Base-by-base conservation (phyloP, 2,113 vertebrate genomes). In the Heterochromis multidens region DNA sequence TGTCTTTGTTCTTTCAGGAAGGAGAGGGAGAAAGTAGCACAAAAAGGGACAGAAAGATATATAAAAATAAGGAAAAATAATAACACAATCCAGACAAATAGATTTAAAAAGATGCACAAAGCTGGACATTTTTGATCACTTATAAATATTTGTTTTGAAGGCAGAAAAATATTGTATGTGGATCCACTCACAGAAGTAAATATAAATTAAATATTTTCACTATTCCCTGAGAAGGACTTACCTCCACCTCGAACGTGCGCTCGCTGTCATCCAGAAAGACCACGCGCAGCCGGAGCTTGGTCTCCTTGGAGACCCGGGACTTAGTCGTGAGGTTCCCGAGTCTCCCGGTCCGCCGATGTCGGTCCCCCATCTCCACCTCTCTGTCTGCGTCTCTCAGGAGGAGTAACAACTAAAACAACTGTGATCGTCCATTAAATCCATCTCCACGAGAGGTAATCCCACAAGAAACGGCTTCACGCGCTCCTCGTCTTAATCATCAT, bases 241-340 rank as follows among this genome's bases (percentile, higher is more conserved):
- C 96, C 94, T 96, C 95, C 82, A 96, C 96, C 74, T 96, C 95
- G 78, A 96, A 96, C 33, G 94, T 93, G 76, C 95, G 93, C 91
- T 96, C 96, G 82, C 95, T 96, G 83, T 96, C 94, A 27, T 96
- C 96, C 87, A 96, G 86, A 72, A 96, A 96, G 56, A 96, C 56
- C 33, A 96, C 96, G 21, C 95, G 93, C 83, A 96, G 90, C 77
- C 93, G 92, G 86, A 96, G 93, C 63, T 93, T 94, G 6, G 89
- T 91, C 60, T 95, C 94, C 87, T 90, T 93, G 79, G 89, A 88
- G 72, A 87, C 84, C 33, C 85, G 92, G 56, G 87, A 77, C 89
- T 52, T 88, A 12, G 74, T 12, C 13, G 83, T 19, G 77, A 92
- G 83, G 81, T 90, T 77, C 31, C 90, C 90, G 29, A 94, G 88